phyloP scores from a whole-genome alignment of 2,113 vertebrate species.

The Cheirogaleus medius region DNA sequence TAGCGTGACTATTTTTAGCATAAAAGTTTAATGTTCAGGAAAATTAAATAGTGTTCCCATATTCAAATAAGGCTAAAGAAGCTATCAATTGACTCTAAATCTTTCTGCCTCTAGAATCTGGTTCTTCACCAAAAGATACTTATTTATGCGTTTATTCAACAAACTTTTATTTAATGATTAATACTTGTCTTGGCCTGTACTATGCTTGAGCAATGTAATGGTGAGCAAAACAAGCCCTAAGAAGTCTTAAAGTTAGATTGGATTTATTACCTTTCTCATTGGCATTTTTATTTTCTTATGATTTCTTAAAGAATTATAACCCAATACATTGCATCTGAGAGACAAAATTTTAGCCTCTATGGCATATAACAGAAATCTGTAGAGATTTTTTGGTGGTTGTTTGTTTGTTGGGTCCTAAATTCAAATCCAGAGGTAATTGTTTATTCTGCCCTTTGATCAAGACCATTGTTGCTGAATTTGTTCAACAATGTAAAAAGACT shows the following conservation, averaged over 20 bases:
- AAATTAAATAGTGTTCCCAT: neutral
- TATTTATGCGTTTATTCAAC: neutral
- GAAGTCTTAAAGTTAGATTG: neutral
- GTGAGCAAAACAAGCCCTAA: neutral
- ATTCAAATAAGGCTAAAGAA: neutral
- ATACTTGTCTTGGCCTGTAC: neutral
- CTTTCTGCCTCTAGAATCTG: neutral
- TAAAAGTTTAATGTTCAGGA: neutral
- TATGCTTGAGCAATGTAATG: neutral
- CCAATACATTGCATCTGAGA: neutral
- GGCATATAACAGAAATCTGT: neutral
- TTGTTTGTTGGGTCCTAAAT: neutral
- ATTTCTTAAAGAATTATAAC: constrained; percentile 1
- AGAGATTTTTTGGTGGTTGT: neutral
- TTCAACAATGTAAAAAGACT: neutral
- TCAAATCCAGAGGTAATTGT: neutral
- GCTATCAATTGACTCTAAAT: neutral
- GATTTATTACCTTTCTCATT: neutral
- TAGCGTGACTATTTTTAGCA: neutral
- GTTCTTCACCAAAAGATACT: neutral
- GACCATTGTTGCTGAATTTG: neutral
- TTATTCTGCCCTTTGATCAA: neutral
- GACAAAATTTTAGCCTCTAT: neutral
- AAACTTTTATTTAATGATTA: neutral
- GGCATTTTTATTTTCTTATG: neutral